Conservation (phyloP, 2,113 vertebrate species). For the Acrocephalus kingi region DNA sequence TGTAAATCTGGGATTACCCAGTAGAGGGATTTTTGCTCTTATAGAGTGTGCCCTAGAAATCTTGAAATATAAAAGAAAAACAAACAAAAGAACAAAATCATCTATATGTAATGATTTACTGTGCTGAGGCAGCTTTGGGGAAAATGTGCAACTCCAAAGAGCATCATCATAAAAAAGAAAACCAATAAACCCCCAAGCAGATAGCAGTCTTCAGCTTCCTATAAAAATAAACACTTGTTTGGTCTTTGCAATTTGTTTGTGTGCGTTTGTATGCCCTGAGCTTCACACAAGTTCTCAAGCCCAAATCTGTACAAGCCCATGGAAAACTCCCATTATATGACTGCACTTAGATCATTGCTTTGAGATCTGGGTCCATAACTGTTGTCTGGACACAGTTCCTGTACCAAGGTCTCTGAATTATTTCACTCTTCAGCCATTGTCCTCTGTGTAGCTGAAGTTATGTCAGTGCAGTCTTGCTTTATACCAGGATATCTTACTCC, state of each 20-base stretch:
- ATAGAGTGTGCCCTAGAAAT: background rate
- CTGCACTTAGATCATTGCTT: background rate
- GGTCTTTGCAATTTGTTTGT: background rate
- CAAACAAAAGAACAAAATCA: background rate
- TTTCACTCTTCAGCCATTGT: background rate
- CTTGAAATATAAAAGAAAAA: background rate
- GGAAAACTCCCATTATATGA: background rate
- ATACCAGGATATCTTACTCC: background rate
- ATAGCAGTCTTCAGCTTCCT: background rate
- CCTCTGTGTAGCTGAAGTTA: background rate
- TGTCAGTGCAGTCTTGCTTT: background rate
- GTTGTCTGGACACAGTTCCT: background rate
- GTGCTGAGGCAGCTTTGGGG: background rate
- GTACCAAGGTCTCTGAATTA: background rate
- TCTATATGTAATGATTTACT: background rate
- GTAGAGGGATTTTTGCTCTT: background rate
- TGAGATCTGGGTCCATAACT: background rate
- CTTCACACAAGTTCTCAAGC: background rate
- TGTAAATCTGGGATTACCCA: background rate
- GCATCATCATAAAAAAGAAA: background rate
- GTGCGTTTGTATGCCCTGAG: background rate
- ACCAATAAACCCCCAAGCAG: background rate
- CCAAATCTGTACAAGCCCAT: background rate
- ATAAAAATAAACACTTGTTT: background rate
- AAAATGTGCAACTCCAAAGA: background rate